A percentile compares a stretch with the other conserved stretches of the same genome.
Conservation (phyloP, 2,113 vertebrate genomes). For the Gavia stellata region DNA sequence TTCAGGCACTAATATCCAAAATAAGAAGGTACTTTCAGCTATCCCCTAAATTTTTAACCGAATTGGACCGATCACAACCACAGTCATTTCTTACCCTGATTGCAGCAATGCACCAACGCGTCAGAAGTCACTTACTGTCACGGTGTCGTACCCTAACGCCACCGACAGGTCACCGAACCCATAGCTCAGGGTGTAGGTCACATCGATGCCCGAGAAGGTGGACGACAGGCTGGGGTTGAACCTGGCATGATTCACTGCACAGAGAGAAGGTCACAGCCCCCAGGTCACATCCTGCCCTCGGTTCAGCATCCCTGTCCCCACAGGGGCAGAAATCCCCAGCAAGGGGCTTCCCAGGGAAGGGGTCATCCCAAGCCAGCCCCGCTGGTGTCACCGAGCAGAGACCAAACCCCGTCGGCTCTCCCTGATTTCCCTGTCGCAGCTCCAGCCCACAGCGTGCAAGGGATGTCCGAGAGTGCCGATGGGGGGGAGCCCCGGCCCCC, state of each 20-base stretch:
- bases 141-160: constrained; percentile 61
- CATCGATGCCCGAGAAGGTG: constrained; percentile 13
- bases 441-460: background rate
- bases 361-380: background rate
- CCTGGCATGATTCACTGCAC: constrained; percentile 41
- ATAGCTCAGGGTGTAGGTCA: constrained; percentile 60
- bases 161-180: constrained; percentile 66
- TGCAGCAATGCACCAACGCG: fast-evolving
- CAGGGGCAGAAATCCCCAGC: background rate
- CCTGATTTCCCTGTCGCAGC: background rate
- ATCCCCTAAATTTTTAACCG: fast-evolving
- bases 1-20: background rate
- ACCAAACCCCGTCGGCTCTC: background rate
- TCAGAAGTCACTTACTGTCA: constrained; percentile 56
- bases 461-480: fast-evolving
- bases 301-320: background rate
- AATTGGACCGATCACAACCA: fast-evolving
- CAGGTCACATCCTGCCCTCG: background rate
- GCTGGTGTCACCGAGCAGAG: fast-evolving
- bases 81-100: background rate
- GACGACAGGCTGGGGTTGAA: constrained; percentile 67
- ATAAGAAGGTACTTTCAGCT: background rate
- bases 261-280: background rate
- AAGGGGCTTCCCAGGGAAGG: background rate
- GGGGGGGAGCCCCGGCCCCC: fast-evolving